These are phyloP conservation scores for Aramus guarauna DNA, from an alignment of 2,113 vertebrate species.

Conservation along the genomic window DNA sequence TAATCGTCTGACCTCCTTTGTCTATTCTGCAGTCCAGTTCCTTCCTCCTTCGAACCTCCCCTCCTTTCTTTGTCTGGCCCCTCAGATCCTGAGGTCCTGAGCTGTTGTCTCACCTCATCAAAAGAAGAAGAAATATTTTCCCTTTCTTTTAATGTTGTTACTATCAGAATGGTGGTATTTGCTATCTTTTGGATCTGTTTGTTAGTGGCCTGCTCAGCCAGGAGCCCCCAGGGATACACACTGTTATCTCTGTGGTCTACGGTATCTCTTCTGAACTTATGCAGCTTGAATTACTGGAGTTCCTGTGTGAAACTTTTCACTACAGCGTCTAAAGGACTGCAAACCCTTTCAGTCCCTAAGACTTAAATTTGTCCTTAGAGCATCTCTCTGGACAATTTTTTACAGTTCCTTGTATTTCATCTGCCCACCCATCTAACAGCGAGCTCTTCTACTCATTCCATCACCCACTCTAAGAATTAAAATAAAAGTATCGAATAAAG, in stretches of 20 bases:
- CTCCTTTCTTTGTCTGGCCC: background rate
- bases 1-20: background rate
- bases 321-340: background rate
- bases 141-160: background rate
- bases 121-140: background rate
- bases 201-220: background rate
- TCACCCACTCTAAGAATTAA: background rate
- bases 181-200: conserved; percentile 42
- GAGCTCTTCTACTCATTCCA: background rate
- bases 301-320: background rate
- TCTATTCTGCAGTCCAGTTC: background rate
- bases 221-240: conserved; percentile 41
- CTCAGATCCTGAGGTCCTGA: background rate
- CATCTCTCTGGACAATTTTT: background rate
- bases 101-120: background rate
- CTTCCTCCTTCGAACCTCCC: background rate
- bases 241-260: conserved; percentile 11
- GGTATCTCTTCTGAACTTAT: background rate
- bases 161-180: background rate
- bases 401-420: background rate
- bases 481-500: background rate
- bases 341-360: background rate
- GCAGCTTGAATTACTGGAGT: background rate
- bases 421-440: background rate
- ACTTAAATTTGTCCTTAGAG: background rate